These are phyloP conservation scores for Acanthacorydalis orientalis DNA, from an alignment of 2,888 invertebrate genomes.

Conservation along the genomic window DNA sequence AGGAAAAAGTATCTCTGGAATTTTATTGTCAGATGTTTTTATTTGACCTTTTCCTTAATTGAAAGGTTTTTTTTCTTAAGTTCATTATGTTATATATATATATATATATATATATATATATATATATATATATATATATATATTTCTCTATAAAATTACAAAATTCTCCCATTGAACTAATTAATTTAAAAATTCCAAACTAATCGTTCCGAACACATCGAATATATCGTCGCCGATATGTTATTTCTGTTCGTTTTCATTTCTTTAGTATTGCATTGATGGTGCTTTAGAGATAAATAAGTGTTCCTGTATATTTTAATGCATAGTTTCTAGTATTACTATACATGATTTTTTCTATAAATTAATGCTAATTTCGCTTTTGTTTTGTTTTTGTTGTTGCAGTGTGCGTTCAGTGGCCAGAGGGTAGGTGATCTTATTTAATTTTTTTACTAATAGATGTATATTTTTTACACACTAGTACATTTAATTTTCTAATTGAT, in stretches of 20 bases:
- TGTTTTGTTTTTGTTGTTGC: slow-evolving; percentile 35
- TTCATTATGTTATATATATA: too few species aligned
- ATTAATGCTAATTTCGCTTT: slow-evolving; percentile 6
- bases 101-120: too few species aligned
- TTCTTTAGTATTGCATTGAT: not conserved
- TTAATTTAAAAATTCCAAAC: not conserved
- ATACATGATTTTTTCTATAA: slow-evolving; percentile 8
- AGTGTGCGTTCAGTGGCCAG: slow-evolving; percentile 86
- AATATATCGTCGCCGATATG: not conserved
- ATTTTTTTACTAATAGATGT: too few species aligned
- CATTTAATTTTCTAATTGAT: not conserved
- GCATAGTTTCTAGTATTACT: slow-evolving; percentile 26
- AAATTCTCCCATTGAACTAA: not conserved
- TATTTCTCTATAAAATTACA: not conserved
- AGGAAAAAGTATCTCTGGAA: too few species aligned
- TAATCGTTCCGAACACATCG: not conserved
- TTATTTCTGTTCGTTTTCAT: not conserved
- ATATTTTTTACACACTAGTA: too few species aligned
- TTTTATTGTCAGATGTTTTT: too few species aligned
- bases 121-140: too few species aligned
- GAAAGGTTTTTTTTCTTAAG: too few species aligned
- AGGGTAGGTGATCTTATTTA: slow-evolving; percentile 43
- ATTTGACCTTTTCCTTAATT: too few species aligned
- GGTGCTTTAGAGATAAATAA: not conserved
- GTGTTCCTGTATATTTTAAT: slow-evolving; percentile 13